These are phyloP conservation scores for Amazona guildingii DNA, from an alignment of 2,113 vertebrate species.

Conservation along the genomic window DNA sequence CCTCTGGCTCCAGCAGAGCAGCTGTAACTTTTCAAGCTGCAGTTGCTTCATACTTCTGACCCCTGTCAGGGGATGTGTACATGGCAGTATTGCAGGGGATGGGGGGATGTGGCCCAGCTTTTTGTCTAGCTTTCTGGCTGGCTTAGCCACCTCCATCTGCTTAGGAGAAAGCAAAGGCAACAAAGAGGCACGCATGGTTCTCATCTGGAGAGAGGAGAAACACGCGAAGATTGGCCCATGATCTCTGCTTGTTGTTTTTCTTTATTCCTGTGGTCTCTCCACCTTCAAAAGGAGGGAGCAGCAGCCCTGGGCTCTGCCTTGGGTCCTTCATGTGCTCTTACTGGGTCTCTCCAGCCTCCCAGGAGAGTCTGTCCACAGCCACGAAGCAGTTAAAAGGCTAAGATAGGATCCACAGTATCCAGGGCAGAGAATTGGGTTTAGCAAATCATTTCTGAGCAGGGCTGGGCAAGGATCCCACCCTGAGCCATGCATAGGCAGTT, in stretches of 20 bases:
- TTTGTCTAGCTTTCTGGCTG: not conserved
- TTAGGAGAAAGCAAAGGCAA: not conserved
- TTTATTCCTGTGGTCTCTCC: not conserved
- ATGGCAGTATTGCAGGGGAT: not conserved
- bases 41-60: not conserved
- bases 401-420: not conserved
- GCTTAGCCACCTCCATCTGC: not conserved
- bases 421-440: not conserved
- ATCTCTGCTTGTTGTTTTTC: not conserved
- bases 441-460: not conserved
- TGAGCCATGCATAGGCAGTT: rapidly evolving
- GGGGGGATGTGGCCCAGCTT: not conserved
- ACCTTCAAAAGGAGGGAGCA: not conserved
- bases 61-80: not conserved
- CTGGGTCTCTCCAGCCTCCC: not conserved
- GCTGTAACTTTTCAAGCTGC: constrained; percentile 7
- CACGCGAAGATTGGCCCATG: rapidly evolving
- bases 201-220: not conserved
- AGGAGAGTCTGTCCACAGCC: not conserved
- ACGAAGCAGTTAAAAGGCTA: not conserved
- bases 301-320: not conserved
- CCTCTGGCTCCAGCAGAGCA: not conserved
- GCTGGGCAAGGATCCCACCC: not conserved
- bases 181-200: not conserved
- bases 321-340: not conserved